phyloP scores from a whole-genome alignment of 2,113 vertebrate genomes.

The Emydura subglobosa region DNA sequence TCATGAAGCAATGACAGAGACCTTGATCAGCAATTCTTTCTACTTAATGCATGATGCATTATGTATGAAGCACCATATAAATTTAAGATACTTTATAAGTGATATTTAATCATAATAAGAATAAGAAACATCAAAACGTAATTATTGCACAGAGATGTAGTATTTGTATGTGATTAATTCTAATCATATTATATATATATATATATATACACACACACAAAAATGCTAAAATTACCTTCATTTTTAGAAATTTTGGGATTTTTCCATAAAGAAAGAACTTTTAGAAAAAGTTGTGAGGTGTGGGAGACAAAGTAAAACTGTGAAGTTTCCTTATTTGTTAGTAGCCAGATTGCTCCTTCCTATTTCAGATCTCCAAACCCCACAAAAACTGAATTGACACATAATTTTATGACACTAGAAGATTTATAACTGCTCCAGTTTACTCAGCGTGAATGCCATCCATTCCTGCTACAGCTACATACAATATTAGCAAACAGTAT shows the following conservation, averaged over 20 bases:
- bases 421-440: slow-evolving; percentile 44
- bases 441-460: slow-evolving; percentile 28
- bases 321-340: slow-evolving; percentile 19
- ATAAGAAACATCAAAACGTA: neutral
- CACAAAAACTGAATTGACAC: slow-evolving; percentile 38
- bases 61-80: neutral
- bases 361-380: slow-evolving; percentile 39
- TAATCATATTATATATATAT: neutral
- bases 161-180: neutral
- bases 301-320: slow-evolving; percentile 57
- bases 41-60: neutral
- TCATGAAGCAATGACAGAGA: neutral
- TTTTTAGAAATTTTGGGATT: slow-evolving; percentile 4
- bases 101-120: neutral
- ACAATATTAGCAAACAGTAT: slow-evolving; percentile 52
- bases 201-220: neutral
- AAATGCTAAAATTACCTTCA: slow-evolving; percentile 24
- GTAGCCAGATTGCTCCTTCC: slow-evolving; percentile 39
- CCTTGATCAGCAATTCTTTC: neutral
- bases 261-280: slow-evolving; percentile 14
- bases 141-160: neutral
- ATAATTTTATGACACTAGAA: slow-evolving; percentile 19
- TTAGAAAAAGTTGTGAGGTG: slow-evolving; percentile 30
- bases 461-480: neutral
- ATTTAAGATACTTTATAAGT: neutral